phyloP scores from a whole-genome alignment of 1,140 invertebrate species.

The Melanaphis sacchari region DNA sequence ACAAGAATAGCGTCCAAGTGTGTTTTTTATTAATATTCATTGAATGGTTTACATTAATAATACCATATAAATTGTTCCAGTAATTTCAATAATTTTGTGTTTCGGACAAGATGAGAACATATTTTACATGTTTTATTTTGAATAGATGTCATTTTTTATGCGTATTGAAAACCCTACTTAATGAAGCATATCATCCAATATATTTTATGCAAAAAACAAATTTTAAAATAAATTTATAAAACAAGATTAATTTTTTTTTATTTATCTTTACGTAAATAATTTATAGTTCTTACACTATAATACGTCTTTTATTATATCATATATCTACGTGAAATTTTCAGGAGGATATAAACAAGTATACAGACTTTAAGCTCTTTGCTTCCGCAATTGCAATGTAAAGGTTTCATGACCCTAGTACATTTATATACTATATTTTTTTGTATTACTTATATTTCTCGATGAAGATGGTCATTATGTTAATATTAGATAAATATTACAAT shows the following conservation, averaged over 20 bases:
- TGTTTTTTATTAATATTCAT: background rate
- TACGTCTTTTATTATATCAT: background rate
- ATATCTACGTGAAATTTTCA: background rate
- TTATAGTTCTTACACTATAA: background rate
- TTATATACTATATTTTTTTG: background rate
- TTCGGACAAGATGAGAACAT: too few species aligned
- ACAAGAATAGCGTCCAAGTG: background rate
- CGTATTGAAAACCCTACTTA: background rate
- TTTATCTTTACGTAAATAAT: background rate
- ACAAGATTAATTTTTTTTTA: background rate
- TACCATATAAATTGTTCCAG: background rate
- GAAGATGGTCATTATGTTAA: background rate
- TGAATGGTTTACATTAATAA: background rate
- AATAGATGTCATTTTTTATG: background rate
- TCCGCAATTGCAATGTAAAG: background rate
- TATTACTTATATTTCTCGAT: background rate
- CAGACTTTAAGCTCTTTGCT: background rate
- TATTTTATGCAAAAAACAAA: background rate
- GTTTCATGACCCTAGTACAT: background rate
- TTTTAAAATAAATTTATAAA: background rate
- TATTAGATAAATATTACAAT: background rate
- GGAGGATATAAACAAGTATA: background rate
- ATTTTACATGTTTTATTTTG: background rate
- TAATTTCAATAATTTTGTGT: too few species aligned
- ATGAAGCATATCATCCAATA: background rate